Percentiles rank a stretch among this genome's conserved stretches.
These are phyloP conservation scores for Polyploca ridens DNA, from an alignment of 2,888 invertebrate species.

Conservation along the genomic window DNA sequence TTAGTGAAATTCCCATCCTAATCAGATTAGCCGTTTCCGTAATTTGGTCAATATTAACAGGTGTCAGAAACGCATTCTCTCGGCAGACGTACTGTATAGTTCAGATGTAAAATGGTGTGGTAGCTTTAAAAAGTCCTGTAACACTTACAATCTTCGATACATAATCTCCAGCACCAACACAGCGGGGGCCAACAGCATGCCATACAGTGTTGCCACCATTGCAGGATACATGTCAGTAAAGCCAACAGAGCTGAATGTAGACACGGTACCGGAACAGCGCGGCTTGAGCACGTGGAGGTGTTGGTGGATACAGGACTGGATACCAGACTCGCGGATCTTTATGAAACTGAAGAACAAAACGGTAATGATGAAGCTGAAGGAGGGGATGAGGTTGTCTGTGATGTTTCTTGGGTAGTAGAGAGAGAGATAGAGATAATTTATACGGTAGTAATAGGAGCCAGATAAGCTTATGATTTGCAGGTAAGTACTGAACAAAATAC, in stretches of 20 bases:
- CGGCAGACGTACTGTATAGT: too few relatives aligned
- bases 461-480: background rate
- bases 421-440: too few relatives aligned
- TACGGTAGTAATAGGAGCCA: too few relatives aligned
- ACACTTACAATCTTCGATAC: constrained; percentile 64
- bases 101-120: too few relatives aligned
- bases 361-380: background rate
- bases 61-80: too few relatives aligned
- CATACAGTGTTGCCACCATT: constrained; percentile 77
- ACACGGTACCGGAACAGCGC: constrained; percentile 79
- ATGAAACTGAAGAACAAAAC: constrained; percentile 53
- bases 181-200: constrained; percentile 66
- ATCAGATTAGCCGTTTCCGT: too few relatives aligned
- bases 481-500: too few relatives aligned
- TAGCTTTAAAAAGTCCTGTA: background rate
- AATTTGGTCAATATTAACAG: too few relatives aligned
- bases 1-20: too few relatives aligned
- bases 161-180: constrained; percentile 68
- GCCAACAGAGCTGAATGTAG: constrained; percentile 86
- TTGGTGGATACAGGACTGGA: constrained; percentile 74
- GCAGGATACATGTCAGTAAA: constrained; percentile 83
- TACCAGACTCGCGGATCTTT: constrained; percentile 83
- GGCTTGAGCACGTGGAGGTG: constrained; percentile 86
- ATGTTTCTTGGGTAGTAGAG: too few relatives aligned
- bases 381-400: background rate